phyloP scores from a whole-genome alignment of 2,797 vertebrate species.

The Rhabdophis nuchalis region DNA sequence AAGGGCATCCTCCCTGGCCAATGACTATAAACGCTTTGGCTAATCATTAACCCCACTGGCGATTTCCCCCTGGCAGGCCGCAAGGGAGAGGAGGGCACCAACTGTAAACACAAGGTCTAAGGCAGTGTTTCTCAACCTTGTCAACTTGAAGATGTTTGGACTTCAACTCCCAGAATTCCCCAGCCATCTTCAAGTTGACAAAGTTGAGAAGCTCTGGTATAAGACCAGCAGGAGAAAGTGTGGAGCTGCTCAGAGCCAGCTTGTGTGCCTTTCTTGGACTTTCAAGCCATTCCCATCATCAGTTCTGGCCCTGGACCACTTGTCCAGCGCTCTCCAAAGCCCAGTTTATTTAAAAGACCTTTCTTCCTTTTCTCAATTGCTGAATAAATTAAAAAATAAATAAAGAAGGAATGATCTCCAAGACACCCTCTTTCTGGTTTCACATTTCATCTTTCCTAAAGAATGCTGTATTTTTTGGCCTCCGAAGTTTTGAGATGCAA shows the following conservation, averaged over 20 bases:
- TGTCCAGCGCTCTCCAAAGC: not conserved
- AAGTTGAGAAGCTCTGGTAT: too few species aligned
- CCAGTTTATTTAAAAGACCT: not conserved
- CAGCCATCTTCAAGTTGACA: too few species aligned
- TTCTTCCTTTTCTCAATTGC: not conserved
- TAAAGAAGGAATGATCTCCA: not conserved
- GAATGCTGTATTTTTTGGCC: not conserved
- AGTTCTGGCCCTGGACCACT: not conserved
- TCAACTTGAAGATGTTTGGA: too few species aligned
- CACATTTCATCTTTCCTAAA: not conserved
- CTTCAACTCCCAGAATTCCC: too few species aligned
- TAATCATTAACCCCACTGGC: conserved; percentile 7
- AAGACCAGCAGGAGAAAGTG: not conserved
- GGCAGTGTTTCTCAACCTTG: too few species aligned
- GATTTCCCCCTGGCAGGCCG: not conserved
- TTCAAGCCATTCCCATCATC: not conserved
- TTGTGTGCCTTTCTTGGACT: too few species aligned
- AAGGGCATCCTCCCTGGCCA: not conserved
- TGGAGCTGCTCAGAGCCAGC: too few species aligned
- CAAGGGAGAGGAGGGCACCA: not conserved
- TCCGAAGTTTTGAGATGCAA: not conserved
- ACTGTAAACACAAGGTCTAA: not conserved
- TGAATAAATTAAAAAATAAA: not conserved
- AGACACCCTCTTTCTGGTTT: not conserved
- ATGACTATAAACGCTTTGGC: not conserved